Conservation (phyloP, 2,888 invertebrate species). For the Polydrusus cervinus region DNA sequence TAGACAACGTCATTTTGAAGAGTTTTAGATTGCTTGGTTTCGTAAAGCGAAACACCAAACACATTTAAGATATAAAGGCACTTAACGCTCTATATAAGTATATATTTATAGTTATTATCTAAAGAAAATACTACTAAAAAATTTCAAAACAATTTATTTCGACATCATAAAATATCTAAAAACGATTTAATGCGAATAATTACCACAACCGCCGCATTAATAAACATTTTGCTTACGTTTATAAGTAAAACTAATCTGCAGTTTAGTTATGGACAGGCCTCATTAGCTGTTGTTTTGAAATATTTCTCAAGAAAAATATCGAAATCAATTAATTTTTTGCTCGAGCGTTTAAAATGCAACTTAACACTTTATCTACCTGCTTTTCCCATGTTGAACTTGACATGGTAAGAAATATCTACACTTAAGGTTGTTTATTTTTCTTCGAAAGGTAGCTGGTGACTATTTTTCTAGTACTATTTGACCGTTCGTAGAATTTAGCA, state of each 20-base stretch:
- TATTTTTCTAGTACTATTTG: conserved; percentile 32
- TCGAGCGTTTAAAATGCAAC: conserved; percentile 57
- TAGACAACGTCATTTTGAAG: no score
- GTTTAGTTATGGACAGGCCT: conserved; percentile 17
- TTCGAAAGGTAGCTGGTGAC: conserved; percentile 56
- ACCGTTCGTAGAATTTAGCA: conserved; percentile 31
- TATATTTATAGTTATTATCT: no score
- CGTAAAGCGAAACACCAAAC: no score
- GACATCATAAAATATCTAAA: not conserved
- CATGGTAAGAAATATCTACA: conserved; percentile 52
- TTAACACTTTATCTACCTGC: conserved; percentile 59
- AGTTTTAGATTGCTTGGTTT: no score
- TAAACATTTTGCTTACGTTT: conserved; percentile 18
- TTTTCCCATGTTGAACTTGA: conserved; percentile 50
- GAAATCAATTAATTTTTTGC: conserved; percentile 59
- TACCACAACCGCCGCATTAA: conserved; percentile 7
- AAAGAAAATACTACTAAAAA: not conserved
- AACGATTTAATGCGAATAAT: conserved; percentile 1
- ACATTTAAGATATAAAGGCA: no score
- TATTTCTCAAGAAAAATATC: conserved; percentile 55
- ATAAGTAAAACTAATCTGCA: conserved; percentile 15
- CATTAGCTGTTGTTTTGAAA: conserved; percentile 48
- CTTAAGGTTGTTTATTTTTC: conserved; percentile 54
- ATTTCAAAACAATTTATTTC: not conserved
- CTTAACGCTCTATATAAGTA: no score